Conservation (phyloP, 2,888 invertebrate species). For the Fragum whitleyi region DNA sequence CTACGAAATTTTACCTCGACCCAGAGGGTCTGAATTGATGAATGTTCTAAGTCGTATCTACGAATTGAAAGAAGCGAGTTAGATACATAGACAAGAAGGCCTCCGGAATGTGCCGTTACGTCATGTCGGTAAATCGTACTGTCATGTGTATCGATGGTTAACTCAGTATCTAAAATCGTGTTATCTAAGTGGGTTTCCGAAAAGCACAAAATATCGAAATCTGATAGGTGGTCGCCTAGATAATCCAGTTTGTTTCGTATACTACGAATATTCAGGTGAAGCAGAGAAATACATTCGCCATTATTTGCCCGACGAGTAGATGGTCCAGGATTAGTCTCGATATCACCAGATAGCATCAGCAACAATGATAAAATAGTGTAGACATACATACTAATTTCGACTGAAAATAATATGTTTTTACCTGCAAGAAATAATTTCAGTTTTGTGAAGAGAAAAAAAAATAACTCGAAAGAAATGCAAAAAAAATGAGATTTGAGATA, state of each 20-base stretch:
- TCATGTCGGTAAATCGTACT: background rate
- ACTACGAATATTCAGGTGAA: constrained; percentile 29
- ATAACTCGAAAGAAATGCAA: background rate
- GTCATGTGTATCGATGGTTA: background rate
- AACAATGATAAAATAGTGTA: background rate
- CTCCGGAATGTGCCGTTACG: background rate
- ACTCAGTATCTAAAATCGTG: background rate
- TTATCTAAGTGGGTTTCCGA: constrained; percentile 23
- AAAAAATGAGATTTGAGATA: background rate
- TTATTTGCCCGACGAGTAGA: background rate
- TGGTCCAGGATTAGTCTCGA: constrained; percentile 9
- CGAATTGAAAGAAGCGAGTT: background rate
- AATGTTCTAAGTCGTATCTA: background rate
- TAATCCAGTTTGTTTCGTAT: constrained; percentile 22
- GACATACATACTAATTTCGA: background rate
- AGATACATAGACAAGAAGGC: background rate
- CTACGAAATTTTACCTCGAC: background rate
- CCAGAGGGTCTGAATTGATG: background rate
- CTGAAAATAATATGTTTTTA: background rate
- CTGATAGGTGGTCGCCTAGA: constrained; percentile 26
- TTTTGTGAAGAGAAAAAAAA: background rate
- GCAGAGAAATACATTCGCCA: background rate
- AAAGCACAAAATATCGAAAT: constrained; percentile 37
- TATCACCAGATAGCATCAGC: constrained; percentile 12
- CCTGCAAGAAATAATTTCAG: background rate